Evolutionary conservation across 2,888 invertebrate genomes (phyloP).

Genomic region (Ochropacha duplaris): DNA sequence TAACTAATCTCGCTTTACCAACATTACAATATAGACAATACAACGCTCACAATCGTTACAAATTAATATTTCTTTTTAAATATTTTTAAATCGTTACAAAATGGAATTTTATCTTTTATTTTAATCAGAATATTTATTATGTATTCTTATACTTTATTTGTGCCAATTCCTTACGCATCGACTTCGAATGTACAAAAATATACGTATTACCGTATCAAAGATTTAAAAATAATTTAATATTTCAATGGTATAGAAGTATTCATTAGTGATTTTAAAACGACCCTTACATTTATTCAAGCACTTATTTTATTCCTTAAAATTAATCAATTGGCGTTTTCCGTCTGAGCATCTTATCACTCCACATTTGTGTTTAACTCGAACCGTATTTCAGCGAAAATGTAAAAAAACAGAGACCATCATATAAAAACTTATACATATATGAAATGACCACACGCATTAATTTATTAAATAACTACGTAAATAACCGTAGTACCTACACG

Average conservation of each 20-base stretch:
- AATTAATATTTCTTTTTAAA: slow-evolving; percentile 58
- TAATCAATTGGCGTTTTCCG: slow-evolving; percentile 73
- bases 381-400: slow-evolving; percentile 78
- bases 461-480: slow-evolving; percentile 34
- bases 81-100: slow-evolving; percentile 67
- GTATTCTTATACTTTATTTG: slow-evolving; percentile 52
- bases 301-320: slow-evolving; percentile 67
- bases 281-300: slow-evolving; percentile 69
- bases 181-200: slow-evolving; percentile 77
- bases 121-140: slow-evolving; percentile 60
- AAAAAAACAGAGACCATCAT: slow-evolving; percentile 72
- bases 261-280: slow-evolving; percentile 62
- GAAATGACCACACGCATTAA: slow-evolving; percentile 62
- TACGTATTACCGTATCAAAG: slow-evolving; percentile 66
- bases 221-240: slow-evolving; percentile 64
- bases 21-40: slow-evolving; percentile 78
- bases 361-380: slow-evolving; percentile 39
- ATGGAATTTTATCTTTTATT: slow-evolving; percentile 64
- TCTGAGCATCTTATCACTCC: slow-evolving; percentile 64
- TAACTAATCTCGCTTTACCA: slow-evolving; percentile 67
- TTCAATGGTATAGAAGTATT: slow-evolving; percentile 64
- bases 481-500: slow-evolving; percentile 53
- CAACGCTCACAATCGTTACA: slow-evolving; percentile 76
- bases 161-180: slow-evolving; percentile 80
- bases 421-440: slow-evolving; percentile 65